Base-by-base conservation (phyloP, 92 coral and sea anemone species). In the Siderastrea siderea region DNA sequence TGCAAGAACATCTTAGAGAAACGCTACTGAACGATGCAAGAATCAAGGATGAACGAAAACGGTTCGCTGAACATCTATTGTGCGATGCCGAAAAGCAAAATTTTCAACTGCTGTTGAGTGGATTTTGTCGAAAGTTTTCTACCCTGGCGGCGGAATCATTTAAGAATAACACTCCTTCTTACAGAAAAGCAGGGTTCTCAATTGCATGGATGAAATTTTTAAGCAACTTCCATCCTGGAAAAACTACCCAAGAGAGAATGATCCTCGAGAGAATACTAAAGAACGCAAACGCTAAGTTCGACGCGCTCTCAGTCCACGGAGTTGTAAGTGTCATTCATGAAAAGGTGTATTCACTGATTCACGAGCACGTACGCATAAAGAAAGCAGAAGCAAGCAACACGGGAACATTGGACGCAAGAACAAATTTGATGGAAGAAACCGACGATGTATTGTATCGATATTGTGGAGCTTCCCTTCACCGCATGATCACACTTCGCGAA, bases 401-500 rank as follows among this genome's bases (percentile, higher is more conserved):
- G 0, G 74, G 46, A 79, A 48, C 15, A 6, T 17, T 1, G 7
- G 9, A 64, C 11, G 57, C 47, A 19, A 79, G 83, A 66, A 6
- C 26, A 3, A 3, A 59, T 48, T 50, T 63, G 47, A 17, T 14
- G 3, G 60, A 78, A 48, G 91, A 88, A 57, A 38, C 58, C 3
- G 87, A 80, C 1, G 79, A 85, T 7, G 85, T 19, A 1, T 19
- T 84, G 67, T 90, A 59, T 55, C 53, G 87, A 3, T 90, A 73
- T 66, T 69, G 87, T 75, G 93, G 90, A 46, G 86, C 86, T 8
- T 68, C 90, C 38, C 82, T 90, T 4, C 59, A 84, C 13, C 66
- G 49, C 5, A 90, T 90, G 87, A 90, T 90, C 2, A 90, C 69
- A 51, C 83, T 90, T 2, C 14, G 82, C 19, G 6, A 49, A 59